Base-by-base conservation (phyloP, 2,888 invertebrate genomes). In the Cyaniris semiargus region DNA sequence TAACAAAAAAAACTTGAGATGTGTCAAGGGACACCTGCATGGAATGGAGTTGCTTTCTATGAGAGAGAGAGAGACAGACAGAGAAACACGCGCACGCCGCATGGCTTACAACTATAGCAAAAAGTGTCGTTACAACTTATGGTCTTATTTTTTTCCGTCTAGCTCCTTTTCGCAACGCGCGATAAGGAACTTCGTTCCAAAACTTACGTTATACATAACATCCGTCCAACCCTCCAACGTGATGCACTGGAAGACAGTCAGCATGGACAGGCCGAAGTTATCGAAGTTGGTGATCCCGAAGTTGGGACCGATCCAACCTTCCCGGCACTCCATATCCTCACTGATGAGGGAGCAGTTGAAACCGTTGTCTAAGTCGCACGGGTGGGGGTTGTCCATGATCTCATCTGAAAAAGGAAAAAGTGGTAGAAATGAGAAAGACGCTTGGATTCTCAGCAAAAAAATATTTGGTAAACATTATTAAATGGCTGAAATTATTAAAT, bases 201-300 rank as follows among this genome's bases (percentile, higher is more conserved):
- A 21, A 83, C 87, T 85, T 53, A 89, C 88, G 84, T 90, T 86
- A 90, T 99, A 99, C 91, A 99, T 96, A 78, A 99, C 98, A 88
- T 98, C 98, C 77, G 99, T 99, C 99, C 99, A 99, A 21, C 99
- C 99, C 94, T 99, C 99, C 81, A 99, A 96, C 5, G 99, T 99
- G 81, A 99, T 97, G 90, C 99, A 99, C 87, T 98, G 99, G 94
- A 99, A 99, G 81, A 99, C 99, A 44, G 99, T 99, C 83, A 99
- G 95, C 99, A 99, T 99, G 80, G 99, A 97, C 79, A 99, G 96
- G 77, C 99, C 99, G 86, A 99, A 99, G 93, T 99, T 99, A 92
- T 99, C 99, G 88, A 99, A 99, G 93, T 99, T 99, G 15, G 99
- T 99, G 86, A 99, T 99, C 76, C 99, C 99, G 84, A 94, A 95